Evolutionary conservation across 2,888 invertebrate species (phyloP).

Genomic region (Mycalesis mineus): DNA sequence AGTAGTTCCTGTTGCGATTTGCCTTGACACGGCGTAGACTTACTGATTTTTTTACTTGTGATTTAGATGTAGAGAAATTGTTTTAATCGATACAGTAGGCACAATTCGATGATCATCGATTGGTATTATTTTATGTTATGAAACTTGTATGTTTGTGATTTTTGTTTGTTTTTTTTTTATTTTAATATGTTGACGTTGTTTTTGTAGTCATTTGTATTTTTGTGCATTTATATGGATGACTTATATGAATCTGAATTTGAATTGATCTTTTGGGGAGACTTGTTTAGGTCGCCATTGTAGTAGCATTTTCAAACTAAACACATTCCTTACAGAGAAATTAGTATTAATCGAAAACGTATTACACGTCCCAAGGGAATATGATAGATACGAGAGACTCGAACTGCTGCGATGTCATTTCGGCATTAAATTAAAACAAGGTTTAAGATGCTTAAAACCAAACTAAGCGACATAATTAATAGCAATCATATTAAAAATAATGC

Average conservation of each 20-base stretch:
- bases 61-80: slow-evolving; percentile 41
- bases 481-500: neutral
- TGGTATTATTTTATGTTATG: slow-evolving; percentile 43
- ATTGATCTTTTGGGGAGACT: slow-evolving; percentile 17
- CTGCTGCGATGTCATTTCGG: neutral
- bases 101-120: slow-evolving; percentile 27
- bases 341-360: slow-evolving; percentile 17
- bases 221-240: slow-evolving; percentile 62
- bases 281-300: slow-evolving; percentile 18
- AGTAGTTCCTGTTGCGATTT: slow-evolving; percentile 13
- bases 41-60: slow-evolving; percentile 42
- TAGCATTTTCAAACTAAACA: slow-evolving; percentile 39
- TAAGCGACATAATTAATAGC: neutral
- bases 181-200: slow-evolving; percentile 54
- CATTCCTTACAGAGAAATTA: slow-evolving; percentile 44
- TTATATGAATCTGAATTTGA: slow-evolving; percentile 26
- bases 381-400: neutral
- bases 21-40: slow-evolving; percentile 26
- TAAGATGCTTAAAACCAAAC: neutral
- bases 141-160: slow-evolving; percentile 42
- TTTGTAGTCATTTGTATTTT: slow-evolving; percentile 45
- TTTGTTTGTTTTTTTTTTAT: slow-evolving; percentile 49
- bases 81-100: slow-evolving; percentile 28
- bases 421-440: neutral
- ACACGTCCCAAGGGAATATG: neutral